Base-by-base conservation (phyloP, 1,140 invertebrate genomes). In the Heliconius melpomene region DNA sequence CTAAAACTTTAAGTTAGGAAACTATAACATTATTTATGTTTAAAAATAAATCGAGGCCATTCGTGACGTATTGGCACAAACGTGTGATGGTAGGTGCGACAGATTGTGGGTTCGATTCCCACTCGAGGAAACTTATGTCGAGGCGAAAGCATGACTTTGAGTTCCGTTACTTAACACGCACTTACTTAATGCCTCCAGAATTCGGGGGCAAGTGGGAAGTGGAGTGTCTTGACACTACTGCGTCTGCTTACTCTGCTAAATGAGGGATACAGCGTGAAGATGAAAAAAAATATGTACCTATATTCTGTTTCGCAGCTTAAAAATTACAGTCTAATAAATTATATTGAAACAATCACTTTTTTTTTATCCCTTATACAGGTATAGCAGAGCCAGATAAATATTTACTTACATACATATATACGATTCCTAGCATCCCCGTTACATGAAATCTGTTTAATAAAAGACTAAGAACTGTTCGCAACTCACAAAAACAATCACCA, bases 401-500 rank as follows among this genome's bases (percentile, higher is more conserved):
- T 72, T 72, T 38, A 60, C 57, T 1, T 60, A 60, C n/a, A 2
- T 60, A 60, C n/a, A 11, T 11, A 16, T 13, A 60, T 60, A n/a
- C 54, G 20, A n/a, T n/a, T 29, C 13, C 23, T 26, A 66, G 26
- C 60, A 26, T 66, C 60, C 26, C 26, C 20, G 60, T 66, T 66
- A 26, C 54, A 66, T 40, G 57, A 71, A 71, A 60, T 60, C n/a
- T 66, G 75, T 76, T 76, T 66, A 66, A 81, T 81, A 73, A 60
- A 77, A 80, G 78, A 78, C 73, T 46, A 46, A 46, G 40, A 80
- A 82, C 78, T 81, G 71, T 74, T 77, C 74, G 52, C 38, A 66
- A 40, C 54, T 75, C 77, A 85, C 75, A 84, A 83, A 86, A 83
- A 83, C 83, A 84, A 84, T 86, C 83, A 75, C 75, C 71, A 79